Evolutionary conservation across 2,797 vertebrate species (phyloP).

Genomic region (Sardinella longiceps): DNA sequence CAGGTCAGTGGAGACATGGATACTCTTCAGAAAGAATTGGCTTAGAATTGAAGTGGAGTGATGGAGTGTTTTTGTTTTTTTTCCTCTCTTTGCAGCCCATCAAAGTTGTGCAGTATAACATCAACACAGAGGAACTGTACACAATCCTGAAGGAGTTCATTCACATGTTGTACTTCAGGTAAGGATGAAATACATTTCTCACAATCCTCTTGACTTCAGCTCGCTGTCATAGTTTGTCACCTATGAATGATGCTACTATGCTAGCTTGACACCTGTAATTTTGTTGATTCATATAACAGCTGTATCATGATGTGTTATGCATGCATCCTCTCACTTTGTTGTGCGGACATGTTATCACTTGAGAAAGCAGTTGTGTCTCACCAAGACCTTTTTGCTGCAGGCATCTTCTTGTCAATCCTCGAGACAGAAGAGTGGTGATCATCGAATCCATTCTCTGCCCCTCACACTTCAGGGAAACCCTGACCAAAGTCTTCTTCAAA

Average conservation of each 20-base stretch:
- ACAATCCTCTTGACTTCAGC: not conserved
- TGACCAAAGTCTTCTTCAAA: conserved; percentile 96
- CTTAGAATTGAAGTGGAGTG: not conserved
- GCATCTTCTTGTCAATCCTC: conserved; percentile 95
- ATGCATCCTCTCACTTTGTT: not conserved
- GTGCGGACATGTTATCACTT: not conserved
- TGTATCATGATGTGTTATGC: not conserved
- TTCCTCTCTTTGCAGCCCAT: conserved; percentile 76
- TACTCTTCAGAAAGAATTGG: too few relatives aligned
- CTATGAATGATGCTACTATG: too few relatives aligned
- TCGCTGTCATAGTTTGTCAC: too few relatives aligned
- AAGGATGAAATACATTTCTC: conserved; percentile 46
- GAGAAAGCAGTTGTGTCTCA: not conserved
- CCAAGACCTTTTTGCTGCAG: conserved; percentile 63
- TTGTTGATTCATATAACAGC: not conserved
- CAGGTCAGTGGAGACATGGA: conserved; percentile 74
- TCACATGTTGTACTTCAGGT: conserved; percentile 98
- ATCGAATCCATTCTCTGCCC: conserved; percentile 96
- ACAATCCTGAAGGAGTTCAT: conserved; percentile 97
- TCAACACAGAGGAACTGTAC: conserved; percentile 98
- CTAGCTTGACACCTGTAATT: too few relatives aligned
- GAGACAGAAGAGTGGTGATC: conserved; percentile 95
- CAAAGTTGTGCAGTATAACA: conserved; percentile 95
- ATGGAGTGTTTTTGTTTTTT: too few relatives aligned
- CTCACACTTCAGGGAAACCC: conserved; percentile 96